Evolutionary conservation across 2,888 invertebrate genomes (phyloP).

Genomic region (Sericinus montela): DNA sequence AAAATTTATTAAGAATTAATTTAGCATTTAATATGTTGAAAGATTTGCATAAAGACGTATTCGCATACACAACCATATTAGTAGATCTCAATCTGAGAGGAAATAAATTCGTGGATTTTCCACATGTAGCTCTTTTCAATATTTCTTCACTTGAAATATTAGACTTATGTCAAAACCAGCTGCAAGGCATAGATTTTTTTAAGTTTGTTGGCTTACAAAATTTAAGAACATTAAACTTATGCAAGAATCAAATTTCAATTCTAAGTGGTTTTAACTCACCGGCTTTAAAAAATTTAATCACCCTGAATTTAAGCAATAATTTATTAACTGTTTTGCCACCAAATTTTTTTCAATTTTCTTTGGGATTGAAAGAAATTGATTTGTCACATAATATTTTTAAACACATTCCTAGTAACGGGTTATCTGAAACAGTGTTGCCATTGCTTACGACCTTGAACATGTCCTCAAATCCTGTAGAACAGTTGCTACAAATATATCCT

Average conservation of each 20-base stretch:
- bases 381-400: conserved; percentile 88
- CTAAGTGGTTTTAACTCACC: conserved; percentile 87
- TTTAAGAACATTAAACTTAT: conserved; percentile 86
- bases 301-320: conserved; percentile 88
- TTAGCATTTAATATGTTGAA: conserved; percentile 84
- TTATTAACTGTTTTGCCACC: conserved; percentile 86
- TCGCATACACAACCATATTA: conserved; percentile 85
- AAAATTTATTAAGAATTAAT: conserved; percentile 86
- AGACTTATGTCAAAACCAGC: conserved; percentile 83
- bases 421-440: conserved; percentile 86
- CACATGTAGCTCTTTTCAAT: conserved; percentile 88
- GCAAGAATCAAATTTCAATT: conserved; percentile 86
- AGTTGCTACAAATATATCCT: conserved; percentile 85
- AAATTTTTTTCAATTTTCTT: conserved; percentile 88
- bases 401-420: conserved; percentile 87
- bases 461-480: conserved; percentile 88
- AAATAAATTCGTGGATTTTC: conserved; percentile 87
- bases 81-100: conserved; percentile 87
- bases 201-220: conserved; percentile 87
- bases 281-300: conserved; percentile 85
- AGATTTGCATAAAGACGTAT: conserved; percentile 85
- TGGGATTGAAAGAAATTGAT: conserved; percentile 85
- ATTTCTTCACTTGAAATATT: conserved; percentile 86
- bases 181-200: conserved; percentile 86
- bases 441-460: conserved; percentile 88